Evolutionary conservation across 2,113 vertebrate genomes (phyloP).

Genomic region (Ammospiza caudacuta): DNA sequence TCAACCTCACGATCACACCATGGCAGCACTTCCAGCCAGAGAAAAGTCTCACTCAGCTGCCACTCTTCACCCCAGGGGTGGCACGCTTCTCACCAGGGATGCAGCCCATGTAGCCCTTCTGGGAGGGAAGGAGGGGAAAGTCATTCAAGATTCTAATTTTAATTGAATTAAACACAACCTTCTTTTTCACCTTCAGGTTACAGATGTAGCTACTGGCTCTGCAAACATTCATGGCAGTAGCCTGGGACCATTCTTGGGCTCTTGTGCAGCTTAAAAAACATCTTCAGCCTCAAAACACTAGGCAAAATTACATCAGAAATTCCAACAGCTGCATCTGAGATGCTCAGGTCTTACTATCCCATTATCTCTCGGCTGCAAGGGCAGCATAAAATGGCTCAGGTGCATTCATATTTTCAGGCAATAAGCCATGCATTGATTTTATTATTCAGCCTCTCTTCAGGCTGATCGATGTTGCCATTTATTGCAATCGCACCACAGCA

Average conservation of each 20-base stretch:
- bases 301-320: background rate
- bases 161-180: background rate
- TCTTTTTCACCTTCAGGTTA: background rate
- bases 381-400: background rate
- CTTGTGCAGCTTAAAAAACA: background rate
- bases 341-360: background rate
- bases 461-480: background rate
- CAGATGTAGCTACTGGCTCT: background rate
- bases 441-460: constrained; percentile 21
- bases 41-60: background rate
- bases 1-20: background rate
- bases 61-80: background rate
- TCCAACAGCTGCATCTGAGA: background rate
- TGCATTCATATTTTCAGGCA: background rate
- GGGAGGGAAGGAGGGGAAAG: background rate
- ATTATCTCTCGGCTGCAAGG: background rate
- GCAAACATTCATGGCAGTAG: background rate
- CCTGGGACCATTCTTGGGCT: background rate
- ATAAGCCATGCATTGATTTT: background rate
- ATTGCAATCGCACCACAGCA: background rate
- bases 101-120: background rate
- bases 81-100: background rate
- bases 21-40: background rate
- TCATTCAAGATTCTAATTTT: background rate
- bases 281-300: background rate